Evolutionary conservation across 2,888 invertebrate species (phyloP).

Genomic region (Polylopha cassiicola): DNA sequence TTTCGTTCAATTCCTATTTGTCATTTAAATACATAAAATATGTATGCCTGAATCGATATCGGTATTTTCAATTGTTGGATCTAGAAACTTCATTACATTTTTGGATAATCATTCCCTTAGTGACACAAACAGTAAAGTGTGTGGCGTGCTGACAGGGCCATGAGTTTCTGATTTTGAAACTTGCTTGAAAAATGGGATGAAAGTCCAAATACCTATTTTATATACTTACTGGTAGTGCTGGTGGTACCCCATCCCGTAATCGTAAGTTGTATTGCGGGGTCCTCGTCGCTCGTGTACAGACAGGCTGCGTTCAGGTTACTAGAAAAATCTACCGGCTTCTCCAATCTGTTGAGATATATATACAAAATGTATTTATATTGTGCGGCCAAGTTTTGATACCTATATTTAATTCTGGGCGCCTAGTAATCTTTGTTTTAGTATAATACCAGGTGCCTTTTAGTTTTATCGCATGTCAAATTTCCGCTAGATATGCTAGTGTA

Average conservation of each 20-base stretch:
- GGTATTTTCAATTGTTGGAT: too few species aligned
- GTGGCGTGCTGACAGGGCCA: not conserved
- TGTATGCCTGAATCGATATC: too few species aligned
- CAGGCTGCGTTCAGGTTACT: constrained; percentile 51
- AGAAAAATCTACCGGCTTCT: constrained; percentile 39
- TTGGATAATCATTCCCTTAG: too few species aligned
- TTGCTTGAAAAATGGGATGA: not conserved
- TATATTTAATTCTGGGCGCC: not conserved
- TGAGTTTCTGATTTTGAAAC: not conserved
- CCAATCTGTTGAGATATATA: constrained; percentile 44
- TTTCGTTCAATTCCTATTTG: too few species aligned
- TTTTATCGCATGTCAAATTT: too few species aligned
- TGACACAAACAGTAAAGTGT: too few species aligned
- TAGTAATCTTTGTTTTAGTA: not conserved
- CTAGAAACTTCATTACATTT: too few species aligned
- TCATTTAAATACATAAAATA: too few species aligned
- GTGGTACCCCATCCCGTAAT: constrained; percentile 67
- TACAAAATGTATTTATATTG: not conserved
- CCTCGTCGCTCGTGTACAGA: constrained; percentile 43
- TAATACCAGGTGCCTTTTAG: too few species aligned
- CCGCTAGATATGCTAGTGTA: too few species aligned
- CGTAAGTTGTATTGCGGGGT: constrained; percentile 44
- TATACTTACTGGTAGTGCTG: constrained; percentile 49
- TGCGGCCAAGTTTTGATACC: not conserved
- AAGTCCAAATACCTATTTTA: not conserved